phyloP scores from a whole-genome alignment of 23 tunicate species.

The Halocynthia roretzi region DNA sequence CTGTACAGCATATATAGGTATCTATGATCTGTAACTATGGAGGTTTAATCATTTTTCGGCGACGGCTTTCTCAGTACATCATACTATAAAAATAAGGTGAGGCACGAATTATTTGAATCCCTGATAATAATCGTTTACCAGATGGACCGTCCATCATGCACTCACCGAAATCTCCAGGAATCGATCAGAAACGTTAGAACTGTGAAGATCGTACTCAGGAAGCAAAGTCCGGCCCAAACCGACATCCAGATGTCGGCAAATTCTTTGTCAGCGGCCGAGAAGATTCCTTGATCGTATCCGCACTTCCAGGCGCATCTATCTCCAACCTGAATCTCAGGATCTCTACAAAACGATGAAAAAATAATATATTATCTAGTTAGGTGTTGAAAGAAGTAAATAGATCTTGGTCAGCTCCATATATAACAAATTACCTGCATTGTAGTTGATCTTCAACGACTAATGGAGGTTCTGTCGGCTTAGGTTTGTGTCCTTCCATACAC shows the following conservation, averaged over 20 bases:
- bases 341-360: neutral
- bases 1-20: no score
- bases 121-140: no score
- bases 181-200: slow-evolving; percentile 81
- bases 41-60: no score
- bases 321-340: slow-evolving; percentile 13
- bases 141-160: no score
- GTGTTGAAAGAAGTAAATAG: neutral
- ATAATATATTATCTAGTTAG: neutral
- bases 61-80: no score
- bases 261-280: slow-evolving; percentile 46
- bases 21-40: no score
- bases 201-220: slow-evolving; percentile 70
- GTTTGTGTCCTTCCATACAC: slow-evolving; percentile 53
- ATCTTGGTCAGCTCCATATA: neutral
- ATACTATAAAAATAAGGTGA: no score
- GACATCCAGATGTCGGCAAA: slow-evolving; percentile 83
- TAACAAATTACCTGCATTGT: slow-evolving; percentile 1
- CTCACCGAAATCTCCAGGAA: slow-evolving; percentile 69
- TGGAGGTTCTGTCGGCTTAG: neutral
- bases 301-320: slow-evolving; percentile 72
- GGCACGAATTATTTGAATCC: no score
- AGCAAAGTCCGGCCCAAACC: slow-evolving; percentile 75
- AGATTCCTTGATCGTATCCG: slow-evolving; percentile 70
- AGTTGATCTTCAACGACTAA: neutral